A percentile compares a stretch with the other conserved stretches of the same genome.
Evolutionary conservation across 2,797 vertebrate genomes (phyloP).

Genomic region (Sorex maritimensis): DNA sequence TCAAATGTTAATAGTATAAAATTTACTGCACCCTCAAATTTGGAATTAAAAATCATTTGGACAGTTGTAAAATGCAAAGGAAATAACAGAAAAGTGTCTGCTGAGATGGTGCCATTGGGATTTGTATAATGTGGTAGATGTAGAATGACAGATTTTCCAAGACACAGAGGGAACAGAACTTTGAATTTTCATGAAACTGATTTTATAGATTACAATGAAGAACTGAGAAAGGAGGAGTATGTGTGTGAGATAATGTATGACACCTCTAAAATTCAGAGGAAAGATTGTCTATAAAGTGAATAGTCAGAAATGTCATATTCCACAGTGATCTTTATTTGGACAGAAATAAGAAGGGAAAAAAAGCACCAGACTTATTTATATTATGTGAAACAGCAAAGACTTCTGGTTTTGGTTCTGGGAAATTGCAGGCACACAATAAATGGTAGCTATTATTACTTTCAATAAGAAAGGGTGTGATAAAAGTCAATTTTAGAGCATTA

Average conservation of each 20-base stretch:
- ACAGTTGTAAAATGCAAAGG: background rate
- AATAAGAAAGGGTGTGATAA: background rate
- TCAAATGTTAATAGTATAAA: conserved; percentile 1
- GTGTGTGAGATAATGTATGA: background rate
- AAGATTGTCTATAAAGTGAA: background rate
- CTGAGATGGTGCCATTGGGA: background rate
- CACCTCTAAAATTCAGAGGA: background rate
- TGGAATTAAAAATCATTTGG: background rate
- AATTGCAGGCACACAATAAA: background rate
- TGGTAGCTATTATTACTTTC: background rate
- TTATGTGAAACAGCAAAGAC: background rate
- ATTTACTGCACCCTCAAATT: background rate
- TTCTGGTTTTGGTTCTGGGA: background rate
- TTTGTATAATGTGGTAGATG: background rate
- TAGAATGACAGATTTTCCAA: background rate
- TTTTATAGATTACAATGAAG: background rate
- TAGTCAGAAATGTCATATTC: background rate
- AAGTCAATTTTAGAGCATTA: conserved; percentile 4
- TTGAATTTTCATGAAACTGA: background rate
- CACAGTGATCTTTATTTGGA: background rate
- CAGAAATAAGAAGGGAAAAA: background rate
- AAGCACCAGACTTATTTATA: background rate
- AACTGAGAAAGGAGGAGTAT: background rate
- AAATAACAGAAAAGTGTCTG: background rate
- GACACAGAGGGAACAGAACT: background rate